Evolutionary conservation across 2,113 vertebrate species (phyloP).

Genomic region (Xiphophorus hellerii): DNA sequence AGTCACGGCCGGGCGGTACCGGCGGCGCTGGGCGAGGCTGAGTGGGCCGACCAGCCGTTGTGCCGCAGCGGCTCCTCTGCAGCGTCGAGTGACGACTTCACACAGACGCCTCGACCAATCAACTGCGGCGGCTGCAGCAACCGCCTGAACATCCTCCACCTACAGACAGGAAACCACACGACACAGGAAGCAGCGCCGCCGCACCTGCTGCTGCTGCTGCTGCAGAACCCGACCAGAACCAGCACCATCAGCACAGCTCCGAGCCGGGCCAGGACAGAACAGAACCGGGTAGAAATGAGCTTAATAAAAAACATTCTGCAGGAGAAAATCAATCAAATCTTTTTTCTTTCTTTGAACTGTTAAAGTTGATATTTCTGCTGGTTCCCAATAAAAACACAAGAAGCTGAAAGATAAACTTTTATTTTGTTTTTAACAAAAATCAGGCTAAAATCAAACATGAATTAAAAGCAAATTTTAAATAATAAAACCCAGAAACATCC

Average conservation of each 20-base stretch:
- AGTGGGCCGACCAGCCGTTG: conserved; percentile 30
- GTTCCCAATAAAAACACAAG: too few species aligned
- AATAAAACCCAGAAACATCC: neutral
- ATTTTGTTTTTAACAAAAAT: neutral
- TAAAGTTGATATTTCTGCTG: too few species aligned
- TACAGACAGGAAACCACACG: conserved; percentile 81
- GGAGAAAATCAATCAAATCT: too few species aligned
- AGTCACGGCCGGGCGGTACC: conserved; percentile 15
- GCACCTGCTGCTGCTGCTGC: too few species aligned
- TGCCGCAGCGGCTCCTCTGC: conserved; percentile 18
- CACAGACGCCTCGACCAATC: conserved; percentile 40
- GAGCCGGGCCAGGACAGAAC: too few species aligned
- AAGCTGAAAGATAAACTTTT: neutral
- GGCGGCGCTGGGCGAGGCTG: neutral
- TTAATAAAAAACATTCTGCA: too few species aligned
- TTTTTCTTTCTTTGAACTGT: too few species aligned
- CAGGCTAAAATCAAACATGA: neutral
- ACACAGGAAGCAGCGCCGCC: too few species aligned
- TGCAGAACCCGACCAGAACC: too few species aligned
- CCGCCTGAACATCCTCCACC: conserved; percentile 66
- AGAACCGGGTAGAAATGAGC: too few species aligned
- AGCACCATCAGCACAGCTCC: too few species aligned
- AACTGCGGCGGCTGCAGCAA: conserved; percentile 33
- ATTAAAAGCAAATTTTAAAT: neutral
- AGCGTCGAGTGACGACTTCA: neutral